Evolutionary conservation across 2,797 vertebrate species (phyloP).

Genomic region (Alosa sapidissima): DNA sequence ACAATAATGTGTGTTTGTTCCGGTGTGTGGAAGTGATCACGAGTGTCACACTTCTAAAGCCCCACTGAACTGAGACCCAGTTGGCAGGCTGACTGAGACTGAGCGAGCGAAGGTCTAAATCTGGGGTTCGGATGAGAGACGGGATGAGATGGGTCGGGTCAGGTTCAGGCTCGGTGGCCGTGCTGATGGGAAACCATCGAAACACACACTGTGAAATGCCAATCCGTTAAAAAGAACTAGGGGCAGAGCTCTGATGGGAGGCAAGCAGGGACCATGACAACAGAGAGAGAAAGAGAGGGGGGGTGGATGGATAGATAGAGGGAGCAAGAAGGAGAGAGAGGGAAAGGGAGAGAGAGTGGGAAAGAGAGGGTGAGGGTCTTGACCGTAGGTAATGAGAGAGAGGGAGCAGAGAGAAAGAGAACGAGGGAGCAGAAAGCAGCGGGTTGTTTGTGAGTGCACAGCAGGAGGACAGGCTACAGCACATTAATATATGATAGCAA

Average conservation of each 20-base stretch:
- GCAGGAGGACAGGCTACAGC: neutral
- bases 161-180: neutral
- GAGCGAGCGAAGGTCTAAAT: neutral
- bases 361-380: neutral
- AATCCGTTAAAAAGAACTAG: neutral
- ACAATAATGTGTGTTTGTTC: neutral
- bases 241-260: neutral
- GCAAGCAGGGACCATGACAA: neutral
- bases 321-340: neutral
- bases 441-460: neutral
- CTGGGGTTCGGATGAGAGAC: too few relatives aligned
- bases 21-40: neutral
- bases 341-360: neutral
- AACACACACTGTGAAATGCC: neutral
- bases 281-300: neutral
- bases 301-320: neutral
- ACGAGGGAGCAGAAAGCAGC: neutral
- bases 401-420: neutral
- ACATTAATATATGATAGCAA: neutral
- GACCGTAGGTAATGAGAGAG: neutral
- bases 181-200: neutral
- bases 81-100: neutral
- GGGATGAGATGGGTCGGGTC: neutral
- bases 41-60: neutral
- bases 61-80: neutral